These are phyloP conservation scores for Tetraneura akinire DNA, from an alignment of 1,140 invertebrate genomes.

Conservation along the genomic window DNA sequence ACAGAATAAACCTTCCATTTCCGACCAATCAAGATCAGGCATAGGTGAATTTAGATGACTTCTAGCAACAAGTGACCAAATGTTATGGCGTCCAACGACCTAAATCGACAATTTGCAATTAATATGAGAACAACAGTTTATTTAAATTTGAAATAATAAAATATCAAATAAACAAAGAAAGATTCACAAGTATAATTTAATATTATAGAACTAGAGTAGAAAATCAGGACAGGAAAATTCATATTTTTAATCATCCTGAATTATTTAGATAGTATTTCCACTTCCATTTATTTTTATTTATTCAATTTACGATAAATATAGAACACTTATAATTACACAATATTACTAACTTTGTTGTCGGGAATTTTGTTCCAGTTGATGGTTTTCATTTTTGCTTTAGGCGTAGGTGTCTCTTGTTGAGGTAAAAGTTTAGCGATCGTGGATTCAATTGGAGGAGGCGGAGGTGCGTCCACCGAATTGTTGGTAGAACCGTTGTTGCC, in stretches of 20 bases:
- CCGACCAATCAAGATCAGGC: conserved; percentile 83
- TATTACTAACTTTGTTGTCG: conserved; percentile 71
- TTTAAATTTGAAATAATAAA: neutral
- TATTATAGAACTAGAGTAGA: too few relatives aligned
- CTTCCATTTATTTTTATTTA: too few relatives aligned
- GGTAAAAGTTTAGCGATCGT: conserved; percentile 65
- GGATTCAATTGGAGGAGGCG: conserved; percentile 55
- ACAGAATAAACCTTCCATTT: conserved; percentile 90
- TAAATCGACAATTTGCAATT: conserved; percentile 55
- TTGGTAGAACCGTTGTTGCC: conserved; percentile 11
- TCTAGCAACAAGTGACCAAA: conserved; percentile 88
- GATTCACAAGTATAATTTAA: too few relatives aligned
- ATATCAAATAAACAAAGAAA: too few relatives aligned
- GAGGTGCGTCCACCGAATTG: conserved; percentile 13
- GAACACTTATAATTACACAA: too few relatives aligned
- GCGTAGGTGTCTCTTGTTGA: conserved; percentile 83
- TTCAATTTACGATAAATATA: too few relatives aligned
- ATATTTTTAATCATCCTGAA: too few relatives aligned
- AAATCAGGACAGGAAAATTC: too few relatives aligned
- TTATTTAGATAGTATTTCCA: too few relatives aligned
- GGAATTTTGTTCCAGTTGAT: conserved; percentile 94
- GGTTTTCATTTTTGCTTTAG: conserved; percentile 91
- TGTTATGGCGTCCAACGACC: conserved; percentile 83
- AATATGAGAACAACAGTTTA: neutral
- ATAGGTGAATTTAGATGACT: conserved; percentile 79